phyloP scores from a whole-genome alignment of 2,888 invertebrate species.

The Melanophora roralis region DNA sequence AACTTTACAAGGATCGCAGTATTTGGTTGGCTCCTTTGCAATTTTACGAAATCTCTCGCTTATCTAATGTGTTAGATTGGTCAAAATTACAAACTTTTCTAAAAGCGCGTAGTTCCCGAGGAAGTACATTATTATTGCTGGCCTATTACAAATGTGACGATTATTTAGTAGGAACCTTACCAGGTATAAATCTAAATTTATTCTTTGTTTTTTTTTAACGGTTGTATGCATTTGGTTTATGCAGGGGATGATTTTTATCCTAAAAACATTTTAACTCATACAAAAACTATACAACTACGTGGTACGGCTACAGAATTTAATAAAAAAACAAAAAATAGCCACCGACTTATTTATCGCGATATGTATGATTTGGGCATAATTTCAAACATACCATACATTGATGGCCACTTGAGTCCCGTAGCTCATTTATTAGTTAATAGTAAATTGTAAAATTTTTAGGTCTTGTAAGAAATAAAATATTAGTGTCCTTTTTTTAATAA shows the following conservation, averaged over 20 bases:
- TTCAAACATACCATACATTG: slow-evolving; percentile 66
- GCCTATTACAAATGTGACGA: slow-evolving; percentile 79
- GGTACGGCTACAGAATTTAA: slow-evolving; percentile 71
- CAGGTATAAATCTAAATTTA: slow-evolving; percentile 77
- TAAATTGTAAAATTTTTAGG: slow-evolving; percentile 41
- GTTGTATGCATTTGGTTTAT: background rate
- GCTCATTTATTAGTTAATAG: slow-evolving; percentile 3
- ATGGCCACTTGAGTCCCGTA: slow-evolving; percentile 67
- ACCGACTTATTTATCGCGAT: slow-evolving; percentile 69
- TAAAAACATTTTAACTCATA: slow-evolving; percentile 68
- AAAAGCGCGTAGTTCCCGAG: slow-evolving; percentile 78
- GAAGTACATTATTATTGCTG: slow-evolving; percentile 80
- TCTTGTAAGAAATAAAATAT: background rate
- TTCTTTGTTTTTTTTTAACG: background rate
- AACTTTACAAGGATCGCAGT: slow-evolving; percentile 61
- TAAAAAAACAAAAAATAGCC: slow-evolving; percentile 66
- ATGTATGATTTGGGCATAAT: slow-evolving; percentile 66
- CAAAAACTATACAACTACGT: slow-evolving; percentile 66
- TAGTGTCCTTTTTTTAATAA: background rate
- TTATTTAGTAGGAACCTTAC: slow-evolving; percentile 80
- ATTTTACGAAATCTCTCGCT: slow-evolving; percentile 83
- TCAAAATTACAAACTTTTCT: slow-evolving; percentile 81
- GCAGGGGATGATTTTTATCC: slow-evolving; percentile 79
- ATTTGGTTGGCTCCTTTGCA: slow-evolving; percentile 84
- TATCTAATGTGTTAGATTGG: slow-evolving; percentile 80